These are phyloP conservation scores for Pipistrellus kuhlii DNA, from an alignment of 2,797 vertebrate species.

Conservation along the genomic window DNA sequence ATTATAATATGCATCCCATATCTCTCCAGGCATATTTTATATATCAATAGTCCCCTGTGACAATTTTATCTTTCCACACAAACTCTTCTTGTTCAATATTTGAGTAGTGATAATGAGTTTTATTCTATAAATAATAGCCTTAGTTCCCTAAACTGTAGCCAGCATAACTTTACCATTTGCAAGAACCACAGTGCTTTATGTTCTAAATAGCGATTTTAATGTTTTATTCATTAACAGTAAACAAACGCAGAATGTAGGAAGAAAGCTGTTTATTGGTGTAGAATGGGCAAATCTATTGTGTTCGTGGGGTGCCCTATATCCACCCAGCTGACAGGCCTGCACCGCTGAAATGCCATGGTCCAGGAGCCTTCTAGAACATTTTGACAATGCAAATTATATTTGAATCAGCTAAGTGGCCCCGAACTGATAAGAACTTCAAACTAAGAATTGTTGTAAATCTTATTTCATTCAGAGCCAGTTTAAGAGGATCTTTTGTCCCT, in stretches of 20 bases:
- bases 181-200: constrained; percentile 71
- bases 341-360: neutral
- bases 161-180: constrained; percentile 72
- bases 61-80: constrained; percentile 81
- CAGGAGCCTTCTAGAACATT: constrained; percentile 39
- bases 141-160: constrained; percentile 71
- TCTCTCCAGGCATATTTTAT: constrained; percentile 76
- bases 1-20: constrained; percentile 79
- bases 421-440: neutral
- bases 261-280: constrained; percentile 19
- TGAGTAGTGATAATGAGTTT: constrained; percentile 81
- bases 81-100: constrained; percentile 82
- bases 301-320: neutral
- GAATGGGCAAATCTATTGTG: neutral
- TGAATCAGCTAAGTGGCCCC: neutral
- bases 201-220: constrained; percentile 77
- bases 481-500: neutral
- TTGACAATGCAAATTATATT: neutral
- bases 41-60: constrained; percentile 78
- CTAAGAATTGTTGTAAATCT: neutral
- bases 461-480: neutral
- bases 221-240: constrained; percentile 80
- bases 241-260: constrained; percentile 41
- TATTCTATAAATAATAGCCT: constrained; percentile 78
- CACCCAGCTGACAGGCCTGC: neutral